Evolutionary conservation across 2,797 vertebrate genomes (phyloP).

Genomic region (Notolepis coatsorum): DNA sequence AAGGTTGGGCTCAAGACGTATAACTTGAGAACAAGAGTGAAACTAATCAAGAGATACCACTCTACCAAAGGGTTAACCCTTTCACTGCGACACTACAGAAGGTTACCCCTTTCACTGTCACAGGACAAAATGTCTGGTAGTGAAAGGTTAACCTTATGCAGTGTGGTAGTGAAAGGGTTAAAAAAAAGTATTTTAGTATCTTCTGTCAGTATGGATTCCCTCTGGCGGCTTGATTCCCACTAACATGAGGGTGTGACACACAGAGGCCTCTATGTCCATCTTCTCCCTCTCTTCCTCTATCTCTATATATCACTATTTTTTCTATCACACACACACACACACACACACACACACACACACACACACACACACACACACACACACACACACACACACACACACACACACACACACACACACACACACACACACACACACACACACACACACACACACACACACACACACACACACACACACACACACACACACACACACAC

Average conservation of each 20-base stretch:
- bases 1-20: too few relatives aligned
- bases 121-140: too few relatives aligned
- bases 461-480: slow-evolving; percentile 7
- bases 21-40: too few relatives aligned
- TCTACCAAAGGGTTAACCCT: neutral
- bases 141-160: too few relatives aligned
- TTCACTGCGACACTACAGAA: too few relatives aligned
- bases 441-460: slow-evolving; percentile 1
- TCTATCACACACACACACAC: slow-evolving; percentile 4
- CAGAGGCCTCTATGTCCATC: neutral
- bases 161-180: slow-evolving; percentile 39
- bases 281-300: neutral
- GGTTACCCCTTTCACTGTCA: too few relatives aligned
- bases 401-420: neutral
- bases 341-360: slow-evolving; percentile 5
- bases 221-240: slow-evolving; percentile 2
- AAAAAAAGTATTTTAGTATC: slow-evolving; percentile 27
- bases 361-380: slow-evolving; percentile 3
- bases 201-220: slow-evolving; percentile 13
- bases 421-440: slow-evolving; percentile 14
- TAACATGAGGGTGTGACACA: neutral
- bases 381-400: slow-evolving; percentile 9
- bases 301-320: too few relatives aligned
- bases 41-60: too few relatives aligned
- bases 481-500: neutral